Percentiles rank a stretch among this genome's conserved stretches.
phyloP scores from a whole-genome alignment of 2,113 vertebrate species.

The Platichthys stellatus region DNA sequence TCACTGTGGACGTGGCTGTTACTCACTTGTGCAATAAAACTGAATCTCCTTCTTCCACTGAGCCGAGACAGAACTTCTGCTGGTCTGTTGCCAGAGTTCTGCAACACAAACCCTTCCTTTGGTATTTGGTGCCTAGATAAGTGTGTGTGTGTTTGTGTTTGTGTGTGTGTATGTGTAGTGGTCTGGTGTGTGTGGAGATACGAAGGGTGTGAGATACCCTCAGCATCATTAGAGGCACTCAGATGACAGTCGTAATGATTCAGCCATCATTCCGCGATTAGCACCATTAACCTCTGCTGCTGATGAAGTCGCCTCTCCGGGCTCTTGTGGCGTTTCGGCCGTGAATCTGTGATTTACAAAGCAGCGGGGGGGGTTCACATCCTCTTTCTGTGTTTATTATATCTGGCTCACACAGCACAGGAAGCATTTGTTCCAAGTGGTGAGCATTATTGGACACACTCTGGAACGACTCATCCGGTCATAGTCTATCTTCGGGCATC shows the following conservation, averaged over 20 bases:
- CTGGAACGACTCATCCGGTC: too few relatives aligned
- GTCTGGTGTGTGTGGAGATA: not conserved
- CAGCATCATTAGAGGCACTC: conserved; percentile 54
- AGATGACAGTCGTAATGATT: conserved; percentile 47
- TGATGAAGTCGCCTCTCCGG: not conserved
- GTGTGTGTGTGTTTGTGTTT: not conserved
- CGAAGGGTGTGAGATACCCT: not conserved
- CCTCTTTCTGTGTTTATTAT: not conserved
- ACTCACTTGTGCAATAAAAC: conserved; percentile 12
- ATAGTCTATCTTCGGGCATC: too few relatives aligned
- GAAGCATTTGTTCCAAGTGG: too few relatives aligned
- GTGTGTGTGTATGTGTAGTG: not conserved
- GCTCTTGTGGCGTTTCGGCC: conserved; percentile 18
- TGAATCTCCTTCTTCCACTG: conserved; percentile 7
- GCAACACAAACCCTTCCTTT: not conserved
- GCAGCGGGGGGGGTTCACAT: not conserved
- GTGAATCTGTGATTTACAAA: not conserved
- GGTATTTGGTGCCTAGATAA: not conserved
- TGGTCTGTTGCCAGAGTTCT: too few relatives aligned
- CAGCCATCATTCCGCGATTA: conserved; percentile 45
- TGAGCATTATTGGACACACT: too few relatives aligned
- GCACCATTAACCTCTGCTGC: conserved; percentile 54
- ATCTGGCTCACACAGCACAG: too few relatives aligned
- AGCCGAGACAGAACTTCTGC: conserved; percentile 8
- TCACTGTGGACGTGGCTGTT: not conserved